Base-by-base conservation (phyloP, 2,888 invertebrate species). In the Lobophora halterata region DNA sequence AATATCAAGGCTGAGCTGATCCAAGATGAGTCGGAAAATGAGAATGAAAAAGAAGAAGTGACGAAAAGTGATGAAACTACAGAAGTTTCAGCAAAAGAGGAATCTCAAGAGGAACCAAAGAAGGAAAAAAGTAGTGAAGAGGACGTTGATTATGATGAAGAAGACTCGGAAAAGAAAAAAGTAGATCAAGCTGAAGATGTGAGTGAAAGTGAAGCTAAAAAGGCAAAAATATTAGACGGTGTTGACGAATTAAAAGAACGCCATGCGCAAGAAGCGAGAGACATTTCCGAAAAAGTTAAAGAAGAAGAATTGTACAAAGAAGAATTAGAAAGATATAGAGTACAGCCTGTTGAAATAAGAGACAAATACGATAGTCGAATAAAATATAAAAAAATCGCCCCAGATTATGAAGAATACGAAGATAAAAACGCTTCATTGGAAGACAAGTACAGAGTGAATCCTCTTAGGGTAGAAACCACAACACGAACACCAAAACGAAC, bases 211-310 rank as follows among this genome's bases (percentile, higher is more conserved):
- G 83, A 83, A 58, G 73, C 63, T 1, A 80, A 66, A 39, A 85
- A 85, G 53, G 65, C 72, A 2, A 70, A 64, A 36, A 76, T 87
- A 45, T 58, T 87, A 19, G 67, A 68, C 7, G 70, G 71, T 35
- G 83, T 87, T 3, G 86, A 87, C 37, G 76, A 79, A 21, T 52
- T 87, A 6, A 87, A 85, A 61, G 59, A 66, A 38, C 66, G 81
- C 8, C 87, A 87, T 39, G 75, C 70, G 6, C 52, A 67, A 46
- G 86, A 87, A 58, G 82, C 83, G 46, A 68, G 67, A 50, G 48
- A 52, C 1, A 72, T 85, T 54, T 68, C 74, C 5, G 80, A 85
- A 40, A 80, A 71, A 55, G 49, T 64, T 0, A 81, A 78, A 55
- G 79, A 79, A 58, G 85, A 86, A 50, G 80, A 80, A 54, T 58